A percentile compares a stretch with the other conserved stretches of the same genome.
phyloP scores from a whole-genome alignment of 2,113 vertebrate genomes.

The Crotalus helleri region DNA sequence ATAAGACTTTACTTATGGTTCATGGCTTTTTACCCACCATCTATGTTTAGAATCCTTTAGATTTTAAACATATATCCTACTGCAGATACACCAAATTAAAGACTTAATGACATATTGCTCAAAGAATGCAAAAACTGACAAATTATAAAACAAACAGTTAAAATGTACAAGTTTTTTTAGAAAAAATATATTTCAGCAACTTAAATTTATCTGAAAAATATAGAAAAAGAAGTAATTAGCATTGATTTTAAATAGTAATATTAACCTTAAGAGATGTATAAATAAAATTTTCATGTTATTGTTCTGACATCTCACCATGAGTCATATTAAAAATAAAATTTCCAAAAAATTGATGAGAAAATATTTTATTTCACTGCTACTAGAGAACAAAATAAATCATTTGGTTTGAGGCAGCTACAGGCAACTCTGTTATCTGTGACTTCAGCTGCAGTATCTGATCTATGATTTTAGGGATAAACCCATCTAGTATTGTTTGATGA shows the following conservation, averaged over 20 bases:
- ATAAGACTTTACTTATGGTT: conserved; percentile 83
- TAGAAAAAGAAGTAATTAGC: conserved; percentile 34
- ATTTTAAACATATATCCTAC: conserved; percentile 73
- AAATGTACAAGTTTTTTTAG: conserved; percentile 50
- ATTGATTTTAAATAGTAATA: neutral
- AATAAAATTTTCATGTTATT: conserved; percentile 44
- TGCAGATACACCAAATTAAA: conserved; percentile 74
- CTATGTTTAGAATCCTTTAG: conserved; percentile 71
- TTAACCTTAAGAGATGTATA: conserved; percentile 3
- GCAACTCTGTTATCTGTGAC: neutral
- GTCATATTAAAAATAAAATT: conserved; percentile 30
- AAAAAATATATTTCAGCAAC: conserved; percentile 42
- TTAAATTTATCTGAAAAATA: conserved; percentile 43
- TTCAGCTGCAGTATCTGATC: neutral
- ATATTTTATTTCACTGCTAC: neutral
- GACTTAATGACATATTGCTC: conserved; percentile 70
- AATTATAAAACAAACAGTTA: conserved; percentile 69
- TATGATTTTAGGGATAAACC: conserved; percentile 18
- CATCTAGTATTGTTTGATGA: conserved; percentile 32
- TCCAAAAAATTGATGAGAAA: conserved; percentile 29
- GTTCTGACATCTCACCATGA: conserved; percentile 53
- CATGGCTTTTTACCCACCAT: conserved; percentile 78
- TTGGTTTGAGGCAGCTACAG: neutral
- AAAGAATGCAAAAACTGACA: conserved; percentile 74
- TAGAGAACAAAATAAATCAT: neutral